Evolutionary conservation across 2,888 invertebrate species (phyloP), one percentile per base, ranked within the genome.

Genomic region (Rhodophaea formosa): DNA sequence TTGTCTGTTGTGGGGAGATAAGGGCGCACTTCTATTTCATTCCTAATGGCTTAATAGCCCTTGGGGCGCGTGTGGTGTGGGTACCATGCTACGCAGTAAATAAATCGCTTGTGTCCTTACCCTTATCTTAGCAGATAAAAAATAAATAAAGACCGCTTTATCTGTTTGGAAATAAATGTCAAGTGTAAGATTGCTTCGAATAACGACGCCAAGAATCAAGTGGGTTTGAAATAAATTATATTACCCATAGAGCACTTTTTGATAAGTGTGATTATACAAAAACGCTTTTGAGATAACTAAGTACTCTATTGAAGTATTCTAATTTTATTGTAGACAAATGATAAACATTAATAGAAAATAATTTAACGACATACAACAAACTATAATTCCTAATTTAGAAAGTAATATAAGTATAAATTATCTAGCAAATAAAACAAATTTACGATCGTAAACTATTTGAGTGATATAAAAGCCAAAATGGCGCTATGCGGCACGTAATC

Each of bases 21-120:
- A 82, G 77, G 69, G 63, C 61, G 62, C 44, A 65, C 71, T 74
- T 72, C 81, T 82, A 84, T 85, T 85, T 84, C 83, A 84, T 81
- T 77, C 75, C 69, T 85, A 85, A 87, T 84, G 77, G 82, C 75
- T 74, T 79, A 82, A 87, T 84, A 81, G 80, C 78, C 72, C 83
- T 75, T 70, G 29, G 44, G 53, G 42, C 42, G 52, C 29, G 59
- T 78, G 78, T 79, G 66, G 59, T 78, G 78, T 79, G 66, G 66
- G 67, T 59, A 35, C 39, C 51, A 17, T n/a, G 51, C 51, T 39
- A 35, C 47, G 44, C 47, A 51, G 51, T 51, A 35, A 51, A 51
- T 51, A 51, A 51, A 51, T 51, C 51, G 51, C 35, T 51, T 51
- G 17, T 39, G 51, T 51, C 35, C 17, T 35, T 51, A 35, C 35